These are phyloP conservation scores for Clarias platycephalus DNA, from an alignment of 2,797 vertebrate genomes.

Conservation along the genomic window DNA sequence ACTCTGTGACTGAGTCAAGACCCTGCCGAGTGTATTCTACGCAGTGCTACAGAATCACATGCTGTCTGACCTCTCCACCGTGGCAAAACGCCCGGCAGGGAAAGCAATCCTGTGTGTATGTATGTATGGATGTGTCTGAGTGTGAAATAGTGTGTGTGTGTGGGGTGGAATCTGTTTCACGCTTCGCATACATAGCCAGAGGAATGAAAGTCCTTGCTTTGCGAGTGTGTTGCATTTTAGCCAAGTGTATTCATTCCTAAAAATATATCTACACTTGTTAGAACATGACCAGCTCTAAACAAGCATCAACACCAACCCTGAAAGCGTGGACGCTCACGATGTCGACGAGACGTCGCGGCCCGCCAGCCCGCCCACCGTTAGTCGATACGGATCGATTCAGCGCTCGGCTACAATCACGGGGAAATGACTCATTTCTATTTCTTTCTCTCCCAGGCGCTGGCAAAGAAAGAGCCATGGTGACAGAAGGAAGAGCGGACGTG, in stretches of 20 bases:
- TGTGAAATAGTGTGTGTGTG: background rate
- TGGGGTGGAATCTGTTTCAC: slow-evolving; percentile 25
- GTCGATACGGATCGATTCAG: slow-evolving; percentile 64
- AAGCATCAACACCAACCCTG: background rate
- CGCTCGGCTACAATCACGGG: slow-evolving; percentile 48
- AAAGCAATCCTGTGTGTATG: slow-evolving; percentile 60
- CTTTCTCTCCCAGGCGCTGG: background rate
- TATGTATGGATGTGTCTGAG: slow-evolving; percentile 8
- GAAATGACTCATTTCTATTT: slow-evolving; percentile 54
- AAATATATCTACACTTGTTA: background rate
- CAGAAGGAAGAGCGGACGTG: slow-evolving; percentile 51
- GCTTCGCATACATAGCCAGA: slow-evolving; percentile 30
- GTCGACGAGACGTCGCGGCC: slow-evolving; percentile 32
- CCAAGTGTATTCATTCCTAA: background rate
- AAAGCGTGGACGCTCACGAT: slow-evolving; percentile 8
- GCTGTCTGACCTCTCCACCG: slow-evolving; percentile 75
- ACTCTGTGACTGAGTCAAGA: slow-evolving; percentile 69
- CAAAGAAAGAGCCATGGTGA: slow-evolving; percentile 40
- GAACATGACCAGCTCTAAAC: background rate
- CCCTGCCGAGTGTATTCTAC: slow-evolving; percentile 71
- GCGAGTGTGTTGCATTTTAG: no score
- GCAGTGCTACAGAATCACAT: slow-evolving; percentile 74
- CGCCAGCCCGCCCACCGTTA: slow-evolving; percentile 46
- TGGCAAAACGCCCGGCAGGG: slow-evolving; percentile 73
- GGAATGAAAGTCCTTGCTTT: background rate